A percentile compares a stretch with the other conserved stretches of the same genome.
These are phyloP conservation scores for Tipula vernalis DNA, from an alignment of 2,888 invertebrate species.

Conservation along the genomic window DNA sequence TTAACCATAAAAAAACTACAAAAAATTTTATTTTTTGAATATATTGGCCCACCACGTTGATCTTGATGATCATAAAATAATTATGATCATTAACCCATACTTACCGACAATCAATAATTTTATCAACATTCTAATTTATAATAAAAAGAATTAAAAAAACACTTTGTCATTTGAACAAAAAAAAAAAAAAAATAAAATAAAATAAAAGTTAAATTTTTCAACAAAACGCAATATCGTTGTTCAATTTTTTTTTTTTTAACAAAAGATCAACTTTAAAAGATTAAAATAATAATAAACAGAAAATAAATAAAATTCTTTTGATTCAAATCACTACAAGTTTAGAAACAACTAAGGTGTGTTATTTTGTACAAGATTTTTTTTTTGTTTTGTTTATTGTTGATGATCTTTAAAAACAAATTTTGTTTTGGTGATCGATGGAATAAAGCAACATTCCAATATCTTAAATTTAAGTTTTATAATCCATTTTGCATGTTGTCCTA, in stretches of 20 bases:
- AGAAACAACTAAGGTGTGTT: conserved; percentile 4
- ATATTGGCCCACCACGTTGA: background rate
- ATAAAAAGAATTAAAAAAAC: background rate
- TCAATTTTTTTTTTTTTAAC: background rate
- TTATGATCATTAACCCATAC: conserved; percentile 4
- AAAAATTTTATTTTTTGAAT: background rate
- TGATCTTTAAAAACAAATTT: background rate
- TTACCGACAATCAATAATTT: background rate
- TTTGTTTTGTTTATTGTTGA: background rate
- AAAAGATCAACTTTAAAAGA: background rate
- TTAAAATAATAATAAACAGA: background rate
- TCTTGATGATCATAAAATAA: background rate
- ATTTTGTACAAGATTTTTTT: background rate
- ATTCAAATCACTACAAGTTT: background rate
- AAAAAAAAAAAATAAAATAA: background rate
- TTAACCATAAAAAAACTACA: background rate
- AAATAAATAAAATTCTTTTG: conserved; percentile 4
- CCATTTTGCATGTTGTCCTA: conserved; percentile 4
- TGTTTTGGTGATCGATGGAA: background rate
- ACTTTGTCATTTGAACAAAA: background rate
- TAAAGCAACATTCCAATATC: background rate
- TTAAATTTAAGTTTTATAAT: background rate
- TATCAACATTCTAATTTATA: conserved; percentile 1
- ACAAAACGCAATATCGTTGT: conserved; percentile 4
- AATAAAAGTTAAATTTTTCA: background rate